Percentiles rank a stretch among this genome's conserved stretches.
phyloP scores from a whole-genome alignment of 2,113 vertebrate species.

The Vombatus ursinus region DNA sequence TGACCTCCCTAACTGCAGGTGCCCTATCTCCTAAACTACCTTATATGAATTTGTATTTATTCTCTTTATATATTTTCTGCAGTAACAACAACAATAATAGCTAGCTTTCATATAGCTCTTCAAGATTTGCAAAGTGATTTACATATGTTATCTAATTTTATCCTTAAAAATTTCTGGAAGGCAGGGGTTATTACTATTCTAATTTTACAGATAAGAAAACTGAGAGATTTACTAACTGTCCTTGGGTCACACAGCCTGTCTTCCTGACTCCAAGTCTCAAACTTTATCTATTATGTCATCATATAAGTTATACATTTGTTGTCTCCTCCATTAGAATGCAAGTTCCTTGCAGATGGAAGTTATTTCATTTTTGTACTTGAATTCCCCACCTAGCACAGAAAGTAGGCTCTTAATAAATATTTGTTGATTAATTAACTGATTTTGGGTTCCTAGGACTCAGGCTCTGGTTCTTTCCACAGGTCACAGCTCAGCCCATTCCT shows the following conservation, averaged over 20 bases:
- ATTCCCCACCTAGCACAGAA: background rate
- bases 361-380: background rate
- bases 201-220: background rate
- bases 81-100: background rate
- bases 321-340: conserved; percentile 6
- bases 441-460: background rate
- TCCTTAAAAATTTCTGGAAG: background rate
- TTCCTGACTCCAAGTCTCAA: background rate
- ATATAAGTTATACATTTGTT: conserved; percentile 19
- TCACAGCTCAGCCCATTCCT: background rate
- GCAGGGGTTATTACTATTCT: background rate
- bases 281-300: background rate
- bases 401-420: conserved; percentile 3
- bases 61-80: background rate
- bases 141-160: background rate
- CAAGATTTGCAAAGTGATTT: no score
- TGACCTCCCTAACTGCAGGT: background rate
- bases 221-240: background rate
- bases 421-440: background rate
- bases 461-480: background rate
- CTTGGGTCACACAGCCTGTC: background rate
- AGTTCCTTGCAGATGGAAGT: background rate
- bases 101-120: no score
- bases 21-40: background rate
- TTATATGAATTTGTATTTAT: background rate